phyloP scores from a whole-genome alignment of 2,888 invertebrate genomes.

The Melipona beecheii region DNA sequence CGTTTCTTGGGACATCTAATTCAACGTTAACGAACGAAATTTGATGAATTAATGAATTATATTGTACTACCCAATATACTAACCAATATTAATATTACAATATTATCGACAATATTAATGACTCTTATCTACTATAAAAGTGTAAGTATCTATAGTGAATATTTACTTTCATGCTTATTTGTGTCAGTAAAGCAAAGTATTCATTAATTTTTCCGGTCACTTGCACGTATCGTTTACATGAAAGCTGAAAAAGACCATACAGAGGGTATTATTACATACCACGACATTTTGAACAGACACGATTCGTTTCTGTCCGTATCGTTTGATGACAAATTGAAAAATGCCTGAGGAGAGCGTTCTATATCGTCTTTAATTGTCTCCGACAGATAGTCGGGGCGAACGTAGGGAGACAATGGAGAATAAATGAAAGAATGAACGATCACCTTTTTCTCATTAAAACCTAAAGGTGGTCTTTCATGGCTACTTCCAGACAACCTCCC shows the following conservation, averaged over 20 bases:
- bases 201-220: no score
- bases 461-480: slow-evolving; percentile 15
- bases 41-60: background rate
- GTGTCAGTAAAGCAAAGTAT: no score
- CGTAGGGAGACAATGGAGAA: slow-evolving; percentile 44
- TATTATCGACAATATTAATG: no score
- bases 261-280: background rate
- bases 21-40: background rate
- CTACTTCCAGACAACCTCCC: slow-evolving; percentile 46
- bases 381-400: slow-evolving; percentile 22
- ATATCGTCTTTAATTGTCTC: slow-evolving; percentile 58
- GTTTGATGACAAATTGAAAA: slow-evolving; percentile 61
- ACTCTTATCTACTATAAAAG: background rate
- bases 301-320: slow-evolving; percentile 42
- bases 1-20: slow-evolving; percentile 23
- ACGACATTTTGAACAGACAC: slow-evolving; percentile 11
- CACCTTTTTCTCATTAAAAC: slow-evolving; percentile 62
- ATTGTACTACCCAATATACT: no score
- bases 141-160: background rate
- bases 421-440: slow-evolving; percentile 62
- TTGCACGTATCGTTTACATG: background rate
- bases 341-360: slow-evolving; percentile 37
- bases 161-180: background rate
- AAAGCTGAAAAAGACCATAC: no score
- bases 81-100: no score